Evolutionary conservation across 1,140 invertebrate genomes (phyloP), one percentile per base, ranked within the genome.

Genomic region (Pararge aegeria): DNA sequence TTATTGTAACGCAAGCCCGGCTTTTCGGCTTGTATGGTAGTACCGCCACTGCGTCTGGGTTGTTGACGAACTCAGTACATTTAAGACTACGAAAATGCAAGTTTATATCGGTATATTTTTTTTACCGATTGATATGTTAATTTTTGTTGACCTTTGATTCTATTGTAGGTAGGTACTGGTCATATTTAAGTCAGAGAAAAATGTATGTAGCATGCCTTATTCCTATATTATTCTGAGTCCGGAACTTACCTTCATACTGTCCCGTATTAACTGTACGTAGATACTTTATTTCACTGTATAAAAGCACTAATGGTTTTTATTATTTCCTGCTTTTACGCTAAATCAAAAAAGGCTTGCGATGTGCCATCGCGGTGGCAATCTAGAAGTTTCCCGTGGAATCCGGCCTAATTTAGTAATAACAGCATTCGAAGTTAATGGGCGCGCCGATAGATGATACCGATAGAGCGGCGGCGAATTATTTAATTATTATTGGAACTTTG

Each of bases 371-470:
- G 51, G 58, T 68, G 54, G 30, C 61, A 69, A 68, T 73, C 57
- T 61, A 64, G 55, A 76, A 78, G 49, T 71, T 75, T 70, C 55
- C 50, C 63, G 60, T 64, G 55, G 55, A 73, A 77, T 73, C 68
- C 55, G 52, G 57, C 50, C 60, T 73, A 68, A 74, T 63, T 73
- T 76, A 78, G 75, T 76, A 78, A 75, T 75, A 78, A 76, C 71
- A 67, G 73, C 66, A 71, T 68, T 70, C 66, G 56, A 66, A 70
- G 56, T 71, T 72, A 75, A 78, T 73, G 66, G 66, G 52, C 44
- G 46, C 58, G 61, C 59, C 56, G 64, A 72, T 74, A 70, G 75
- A 76, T 65, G 19, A 46, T 66, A 61, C 27, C 46, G 74, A 70
- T 77, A 61, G 53, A 67, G 62, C 52, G 42, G 38, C 57, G 53